Evolutionary conservation across 1,140 invertebrate genomes (phyloP).

Genomic region (Contarinia nasturtii): DNA sequence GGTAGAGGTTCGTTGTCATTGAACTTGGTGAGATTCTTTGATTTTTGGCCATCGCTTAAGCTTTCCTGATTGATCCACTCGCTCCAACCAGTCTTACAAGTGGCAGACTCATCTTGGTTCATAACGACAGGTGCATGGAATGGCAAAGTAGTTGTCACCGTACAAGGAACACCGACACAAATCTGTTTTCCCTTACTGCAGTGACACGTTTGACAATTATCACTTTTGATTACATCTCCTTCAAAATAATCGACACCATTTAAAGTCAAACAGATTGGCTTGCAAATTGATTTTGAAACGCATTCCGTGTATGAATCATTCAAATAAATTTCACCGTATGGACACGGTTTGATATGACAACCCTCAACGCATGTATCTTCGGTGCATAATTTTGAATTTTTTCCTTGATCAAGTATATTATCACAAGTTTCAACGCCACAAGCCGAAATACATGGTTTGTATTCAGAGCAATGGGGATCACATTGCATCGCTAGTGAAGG

Average conservation of each 20-base stretch:
- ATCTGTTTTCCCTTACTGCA: constrained; percentile 45
- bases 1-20: constrained; percentile 44
- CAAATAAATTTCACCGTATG: constrained; percentile 43
- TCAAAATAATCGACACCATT: constrained; percentile 48
- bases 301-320: constrained; percentile 49
- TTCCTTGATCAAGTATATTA: constrained; percentile 41
- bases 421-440: constrained; percentile 72
- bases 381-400: constrained; percentile 37
- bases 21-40: not conserved
- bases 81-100: constrained; percentile 50
- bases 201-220: constrained; percentile 56
- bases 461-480: constrained; percentile 53
- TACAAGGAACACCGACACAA: constrained; percentile 49
- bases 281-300: constrained; percentile 48
- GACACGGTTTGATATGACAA: constrained; percentile 40
- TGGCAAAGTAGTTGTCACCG: constrained; percentile 7
- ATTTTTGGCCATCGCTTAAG: constrained; percentile 10
- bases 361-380: constrained; percentile 62
- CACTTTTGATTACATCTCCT: constrained; percentile 52
- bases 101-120: constrained; percentile 11
- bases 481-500: constrained; percentile 60
- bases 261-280: constrained; percentile 41
- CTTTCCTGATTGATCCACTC: constrained; percentile 47
- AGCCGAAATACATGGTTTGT: constrained; percentile 59
- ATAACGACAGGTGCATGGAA: constrained; percentile 7